A percentile compares a stretch with the other conserved stretches of the same genome.
Conservation (phyloP, 2,113 vertebrate genomes). For the Cathartes aura region DNA sequence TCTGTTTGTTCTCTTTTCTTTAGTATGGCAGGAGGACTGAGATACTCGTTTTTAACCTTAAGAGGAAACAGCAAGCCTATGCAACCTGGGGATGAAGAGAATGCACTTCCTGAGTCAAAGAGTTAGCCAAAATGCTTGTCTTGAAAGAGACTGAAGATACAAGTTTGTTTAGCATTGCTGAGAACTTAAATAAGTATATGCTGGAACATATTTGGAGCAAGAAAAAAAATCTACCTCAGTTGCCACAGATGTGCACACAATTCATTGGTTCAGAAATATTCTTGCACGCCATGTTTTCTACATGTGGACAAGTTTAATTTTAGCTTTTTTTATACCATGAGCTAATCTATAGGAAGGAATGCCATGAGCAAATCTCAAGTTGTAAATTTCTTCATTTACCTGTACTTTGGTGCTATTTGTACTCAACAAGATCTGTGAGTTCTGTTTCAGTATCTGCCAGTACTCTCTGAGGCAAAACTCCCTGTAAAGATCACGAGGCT, state of each 20-base stretch:
- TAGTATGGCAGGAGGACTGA: conserved; percentile 88
- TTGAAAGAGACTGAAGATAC: not conserved
- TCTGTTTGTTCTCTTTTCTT: not conserved
- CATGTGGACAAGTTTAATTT: not conserved
- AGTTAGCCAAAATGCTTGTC: conserved; percentile 20
- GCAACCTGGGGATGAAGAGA: conserved; percentile 59
- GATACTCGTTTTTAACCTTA: conserved; percentile 87
- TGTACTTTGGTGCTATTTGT: not conserved
- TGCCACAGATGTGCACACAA: not conserved
- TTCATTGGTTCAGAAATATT: not conserved
- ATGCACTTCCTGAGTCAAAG: not conserved
- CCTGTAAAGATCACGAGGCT: not conserved
- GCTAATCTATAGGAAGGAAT: not conserved
- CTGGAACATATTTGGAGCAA: not conserved
- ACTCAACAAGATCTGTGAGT: not conserved
- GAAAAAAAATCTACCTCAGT: conserved; percentile 42
- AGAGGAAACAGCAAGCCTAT: conserved; percentile 35
- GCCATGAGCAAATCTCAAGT: not conserved
- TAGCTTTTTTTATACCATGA: not conserved
- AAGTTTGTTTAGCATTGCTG: not conserved
- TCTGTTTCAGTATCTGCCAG: not conserved
- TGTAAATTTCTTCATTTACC: not conserved
- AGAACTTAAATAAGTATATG: not conserved
- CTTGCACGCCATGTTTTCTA: not conserved
- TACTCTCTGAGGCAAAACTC: not conserved